Evolutionary conservation across 2,888 invertebrate genomes (phyloP), one percentile per base, ranked within the genome.

Genomic region (Ormyrus pomaceus): DNA sequence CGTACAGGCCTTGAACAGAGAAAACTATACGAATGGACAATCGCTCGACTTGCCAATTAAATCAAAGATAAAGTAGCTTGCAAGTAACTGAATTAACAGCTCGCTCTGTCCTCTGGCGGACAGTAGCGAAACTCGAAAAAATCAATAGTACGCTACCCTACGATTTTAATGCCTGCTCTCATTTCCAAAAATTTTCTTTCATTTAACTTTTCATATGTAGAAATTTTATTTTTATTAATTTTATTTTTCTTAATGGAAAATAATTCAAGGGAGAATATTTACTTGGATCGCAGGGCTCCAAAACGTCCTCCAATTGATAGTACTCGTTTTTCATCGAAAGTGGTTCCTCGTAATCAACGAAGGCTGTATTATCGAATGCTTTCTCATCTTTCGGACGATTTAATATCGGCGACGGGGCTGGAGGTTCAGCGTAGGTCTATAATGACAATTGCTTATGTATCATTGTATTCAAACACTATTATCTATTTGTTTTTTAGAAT

Each of bases 301-400:
- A 79, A 77, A 93, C 92, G 83, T 93, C 93, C 86, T 93, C 93
- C 83, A 92, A 88, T 81, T 94, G 94, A 91, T 95, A 95, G 86
- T 93, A 95, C 85, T 95, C 95, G 87, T 95, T 95, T 79, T 88
- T 88, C 0, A 95, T 94, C 0, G 95, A 95, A 5, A 95, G 95
- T 86, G 96, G 96, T 89, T 95, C 96, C 88, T 96, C 96, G 70
- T 95, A 95, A 89, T 95, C 95, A 89, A 95, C 94, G 89, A 95
- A 95, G 51, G 95, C 94, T 77, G 94, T 94, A 87, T 96, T 96
- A 89, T 95, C 94, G 88, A 94, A 94, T 79, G 93, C 91, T 81
- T 89, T 89, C 79, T 90, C 89, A 76, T 88, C 88, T 82, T 88
- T 88, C 34, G 89, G 87, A 65, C 87, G 87, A 68, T 82, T 85